Evolutionary conservation across 2,797 vertebrate species (phyloP).

Genomic region (Poeciliopsis presidionis): DNA sequence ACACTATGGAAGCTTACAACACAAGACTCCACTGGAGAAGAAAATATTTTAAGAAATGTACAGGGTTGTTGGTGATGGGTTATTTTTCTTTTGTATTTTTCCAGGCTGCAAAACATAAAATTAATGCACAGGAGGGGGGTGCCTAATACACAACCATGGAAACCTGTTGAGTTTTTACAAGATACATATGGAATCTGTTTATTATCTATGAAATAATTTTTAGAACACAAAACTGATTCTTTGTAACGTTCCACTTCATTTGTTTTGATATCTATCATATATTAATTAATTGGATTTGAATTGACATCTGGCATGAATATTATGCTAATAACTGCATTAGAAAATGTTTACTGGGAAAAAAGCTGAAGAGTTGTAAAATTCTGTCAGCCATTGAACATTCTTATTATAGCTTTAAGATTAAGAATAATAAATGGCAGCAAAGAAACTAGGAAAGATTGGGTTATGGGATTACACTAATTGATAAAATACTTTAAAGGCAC

Average conservation of each 20-base stretch:
- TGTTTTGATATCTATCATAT: not conserved
- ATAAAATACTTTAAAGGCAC: constrained; percentile 78
- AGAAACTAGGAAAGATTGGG: constrained; percentile 6
- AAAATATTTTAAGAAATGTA: not conserved
- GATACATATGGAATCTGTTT: not conserved
- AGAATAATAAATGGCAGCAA: constrained; percentile 5
- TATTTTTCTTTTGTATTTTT: not conserved
- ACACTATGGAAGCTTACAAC: not conserved
- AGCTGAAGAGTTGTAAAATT: not conserved
- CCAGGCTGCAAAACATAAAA: not conserved
- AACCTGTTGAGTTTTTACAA: not conserved
- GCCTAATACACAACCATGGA: not conserved
- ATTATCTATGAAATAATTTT: not conserved
- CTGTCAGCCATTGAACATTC: not conserved
- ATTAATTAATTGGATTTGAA: not conserved
- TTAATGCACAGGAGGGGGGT: not conserved
- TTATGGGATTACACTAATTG: constrained; percentile 37
- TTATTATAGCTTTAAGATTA: not conserved
- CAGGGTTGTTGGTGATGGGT: not conserved
- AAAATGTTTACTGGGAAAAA: not conserved
- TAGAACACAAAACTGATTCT: not conserved
- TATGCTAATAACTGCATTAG: not conserved
- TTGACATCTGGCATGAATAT: not conserved
- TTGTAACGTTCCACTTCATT: not conserved
- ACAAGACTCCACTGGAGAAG: not conserved